Base-by-base conservation (phyloP, 2,113 vertebrate genomes). In the Tetraodon nigroviridis region DNA sequence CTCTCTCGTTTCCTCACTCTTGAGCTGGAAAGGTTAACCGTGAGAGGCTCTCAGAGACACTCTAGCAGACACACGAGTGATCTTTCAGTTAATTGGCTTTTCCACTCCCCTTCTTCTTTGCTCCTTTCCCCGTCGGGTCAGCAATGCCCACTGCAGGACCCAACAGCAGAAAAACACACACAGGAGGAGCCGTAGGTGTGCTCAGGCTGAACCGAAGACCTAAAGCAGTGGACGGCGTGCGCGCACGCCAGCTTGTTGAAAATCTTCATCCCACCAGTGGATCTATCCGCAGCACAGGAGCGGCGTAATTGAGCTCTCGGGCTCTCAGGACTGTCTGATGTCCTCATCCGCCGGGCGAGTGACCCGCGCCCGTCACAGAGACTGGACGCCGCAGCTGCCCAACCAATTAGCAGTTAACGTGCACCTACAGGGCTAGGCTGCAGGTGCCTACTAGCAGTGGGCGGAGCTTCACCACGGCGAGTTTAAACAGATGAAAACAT, bases 81-180 rank as follows among this genome's bases (percentile, higher is more conserved):
- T 90, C 86, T 90, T 88, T 84, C 86, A 83, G 90, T 90, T 92
- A 91, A 92, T 91, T 92, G 90, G 87, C 87, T 88, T 79, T 82
- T 76, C 83, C 75, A 67, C 80, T 84, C 80, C 76, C 71, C 71
- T 83, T 76, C 75, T 73, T 62, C 64, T 77, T 69, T 53, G 76
- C 80, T 81, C 55, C 65, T 73, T 71, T 76, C 68, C 61, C 76
- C 84, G 78, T 62, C 82, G 78, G 88, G 90, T 90, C 84, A 86
- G 84, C 55, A 46, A 52, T 45, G 66, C 86, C 87, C 85, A 69
- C 79, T 64, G 79, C 61, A 69, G 74, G 82, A 82, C 73, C 84
- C 55, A 69, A 81, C 84, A 72, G 80, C 81, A 66, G 71, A 78
- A 69, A 69, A 68, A 52, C 68, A 58, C 59, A 55, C 60, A 59